phyloP scores from a whole-genome alignment of 2,797 vertebrate species.

The Ambastaia sidthimunki region DNA sequence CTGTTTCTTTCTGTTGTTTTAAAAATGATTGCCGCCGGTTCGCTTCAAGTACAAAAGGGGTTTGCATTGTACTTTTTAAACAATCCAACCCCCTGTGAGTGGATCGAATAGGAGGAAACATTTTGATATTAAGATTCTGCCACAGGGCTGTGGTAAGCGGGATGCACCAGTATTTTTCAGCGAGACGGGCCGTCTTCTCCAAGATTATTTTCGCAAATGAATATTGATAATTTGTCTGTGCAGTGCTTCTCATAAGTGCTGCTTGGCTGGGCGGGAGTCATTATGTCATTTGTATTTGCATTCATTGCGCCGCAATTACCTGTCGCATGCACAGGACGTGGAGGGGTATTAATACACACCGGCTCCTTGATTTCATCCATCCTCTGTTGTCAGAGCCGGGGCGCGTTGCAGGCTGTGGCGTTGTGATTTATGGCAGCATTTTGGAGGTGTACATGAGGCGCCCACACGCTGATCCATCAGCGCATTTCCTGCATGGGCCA shows the following conservation, averaged over 20 bases:
- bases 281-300: constrained; percentile 64
- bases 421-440: constrained; percentile 72
- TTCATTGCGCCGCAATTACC: constrained; percentile 66
- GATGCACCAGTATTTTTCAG: not conserved
- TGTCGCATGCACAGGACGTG: constrained; percentile 55
- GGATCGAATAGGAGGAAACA: constrained; percentile 36
- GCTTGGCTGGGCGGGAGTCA: constrained; percentile 61
- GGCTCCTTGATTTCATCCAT: constrained; percentile 65
- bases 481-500: constrained; percentile 23
- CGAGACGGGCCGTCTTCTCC: not conserved
- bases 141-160: constrained; percentile 11
- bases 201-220: constrained; percentile 54
- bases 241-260: constrained; percentile 59
- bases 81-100: constrained; percentile 38
- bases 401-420: constrained; percentile 55
- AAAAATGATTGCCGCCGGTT: constrained; percentile 53
- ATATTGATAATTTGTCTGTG: constrained; percentile 61
- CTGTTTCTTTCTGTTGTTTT: constrained; percentile 51
- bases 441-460: constrained; percentile 66
- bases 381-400: constrained; percentile 49
- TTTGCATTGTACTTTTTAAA: constrained; percentile 46
- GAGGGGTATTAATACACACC: constrained; percentile 73
- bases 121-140: constrained; percentile 47
- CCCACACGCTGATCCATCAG: constrained; percentile 64
- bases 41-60: constrained; percentile 42